Evolutionary conservation across 2,888 invertebrate genomes (phyloP).

Genomic region (Xestoiulus laeticollis): DNA sequence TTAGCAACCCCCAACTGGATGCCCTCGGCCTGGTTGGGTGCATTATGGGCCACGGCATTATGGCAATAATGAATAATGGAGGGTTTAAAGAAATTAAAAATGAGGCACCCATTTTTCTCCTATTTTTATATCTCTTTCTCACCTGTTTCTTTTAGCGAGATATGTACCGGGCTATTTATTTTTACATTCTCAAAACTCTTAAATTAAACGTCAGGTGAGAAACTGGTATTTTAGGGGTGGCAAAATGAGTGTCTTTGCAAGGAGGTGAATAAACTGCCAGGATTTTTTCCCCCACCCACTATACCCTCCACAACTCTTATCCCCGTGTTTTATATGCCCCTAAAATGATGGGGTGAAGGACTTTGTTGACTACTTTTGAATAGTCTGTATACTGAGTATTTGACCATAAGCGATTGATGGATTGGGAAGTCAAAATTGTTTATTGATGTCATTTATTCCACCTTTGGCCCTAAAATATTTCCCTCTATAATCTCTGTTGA

Average conservation of each 20-base stretch:
- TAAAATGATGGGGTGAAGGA: conserved; percentile 26
- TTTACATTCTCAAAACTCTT: background rate
- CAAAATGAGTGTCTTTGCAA: conserved; percentile 17
- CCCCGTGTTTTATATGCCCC: conserved; percentile 19
- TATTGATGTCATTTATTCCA: too few relatives aligned
- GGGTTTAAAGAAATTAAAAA: background rate
- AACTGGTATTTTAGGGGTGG: conserved; percentile 26
- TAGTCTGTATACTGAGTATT: too few relatives aligned
- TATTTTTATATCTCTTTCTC: background rate
- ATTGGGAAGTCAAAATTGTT: too few relatives aligned
- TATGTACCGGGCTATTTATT: background rate
- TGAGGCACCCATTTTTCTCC: background rate
- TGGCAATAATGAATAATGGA: background rate
- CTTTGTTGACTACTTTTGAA: background rate
- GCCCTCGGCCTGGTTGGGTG: conserved; percentile 26
- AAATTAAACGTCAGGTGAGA: conserved; percentile 13
- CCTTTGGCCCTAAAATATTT: too few relatives aligned
- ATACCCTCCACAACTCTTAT: background rate
- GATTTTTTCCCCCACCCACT: background rate
- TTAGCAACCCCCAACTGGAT: conserved; percentile 3
- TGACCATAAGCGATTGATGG: too few relatives aligned
- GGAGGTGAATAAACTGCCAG: conserved; percentile 8
- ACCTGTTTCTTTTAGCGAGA: background rate
- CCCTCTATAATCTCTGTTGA: too few relatives aligned
- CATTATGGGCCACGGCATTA: conserved; percentile 6